Conservation (phyloP, 1,140 invertebrate genomes). For the Anastatus disparis region DNA sequence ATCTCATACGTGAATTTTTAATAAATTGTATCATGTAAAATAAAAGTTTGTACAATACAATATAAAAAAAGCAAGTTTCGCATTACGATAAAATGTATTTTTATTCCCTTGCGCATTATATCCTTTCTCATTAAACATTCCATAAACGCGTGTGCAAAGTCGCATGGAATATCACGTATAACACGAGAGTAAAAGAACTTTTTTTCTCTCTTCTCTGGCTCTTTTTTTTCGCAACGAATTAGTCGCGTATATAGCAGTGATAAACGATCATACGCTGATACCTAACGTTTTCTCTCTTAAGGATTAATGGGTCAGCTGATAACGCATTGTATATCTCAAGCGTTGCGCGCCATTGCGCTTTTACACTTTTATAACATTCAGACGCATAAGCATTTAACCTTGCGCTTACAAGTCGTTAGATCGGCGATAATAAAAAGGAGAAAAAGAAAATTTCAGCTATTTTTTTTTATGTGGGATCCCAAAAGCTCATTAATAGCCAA, state of each 20-base stretch:
- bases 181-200: background rate
- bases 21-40: too few species aligned
- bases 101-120: background rate
- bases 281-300: constrained; percentile 4
- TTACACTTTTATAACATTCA: too few species aligned
- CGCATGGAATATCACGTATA: too few species aligned
- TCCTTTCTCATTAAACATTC: background rate
- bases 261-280: constrained; percentile 22
- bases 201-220: too few species aligned
- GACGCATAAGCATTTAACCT: constrained; percentile 27
- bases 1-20: too few species aligned
- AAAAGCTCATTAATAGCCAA: background rate
- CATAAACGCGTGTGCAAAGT: background rate
- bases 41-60: too few species aligned
- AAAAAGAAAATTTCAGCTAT: too few species aligned
- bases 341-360: constrained; percentile 43
- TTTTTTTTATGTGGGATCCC: too few species aligned
- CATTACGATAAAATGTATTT: background rate
- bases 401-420: constrained; percentile 39
- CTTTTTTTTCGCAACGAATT: constrained; percentile 31
- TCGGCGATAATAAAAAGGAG: constrained; percentile 37
- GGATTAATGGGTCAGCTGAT: constrained; percentile 45
- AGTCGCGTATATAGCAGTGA: too few species aligned
- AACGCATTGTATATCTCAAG: constrained; percentile 45
- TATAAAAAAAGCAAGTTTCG: background rate